A percentile compares a stretch with the other conserved stretches of the same genome.
Conservation (phyloP, 2,113 vertebrate species). For the Oxygymnocypris stewartii region DNA sequence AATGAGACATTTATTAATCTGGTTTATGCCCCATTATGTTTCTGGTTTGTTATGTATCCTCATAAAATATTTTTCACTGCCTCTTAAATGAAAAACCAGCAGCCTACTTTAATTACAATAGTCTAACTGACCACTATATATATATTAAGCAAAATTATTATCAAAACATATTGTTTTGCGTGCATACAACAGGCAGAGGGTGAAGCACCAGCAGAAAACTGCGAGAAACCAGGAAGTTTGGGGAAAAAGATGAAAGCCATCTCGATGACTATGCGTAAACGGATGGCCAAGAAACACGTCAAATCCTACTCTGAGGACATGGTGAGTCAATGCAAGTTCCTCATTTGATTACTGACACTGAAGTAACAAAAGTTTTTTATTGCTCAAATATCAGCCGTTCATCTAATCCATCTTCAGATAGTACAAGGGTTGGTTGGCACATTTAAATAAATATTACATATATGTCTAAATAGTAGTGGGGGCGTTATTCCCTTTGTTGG, state of each 20-base stretch:
- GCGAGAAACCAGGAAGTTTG: constrained; percentile 82
- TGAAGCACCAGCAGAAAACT: constrained; percentile 71
- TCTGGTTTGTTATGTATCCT: not conserved
- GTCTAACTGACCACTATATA: constrained; percentile 1
- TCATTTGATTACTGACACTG: not conserved
- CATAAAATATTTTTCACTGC: not conserved
- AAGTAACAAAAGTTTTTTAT: not conserved
- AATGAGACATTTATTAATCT: not conserved
- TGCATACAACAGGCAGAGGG: constrained; percentile 73
- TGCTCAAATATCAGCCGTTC: not conserved
- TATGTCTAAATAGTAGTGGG: not conserved
- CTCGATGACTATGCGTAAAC: constrained; percentile 92
- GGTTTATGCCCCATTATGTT: not conserved
- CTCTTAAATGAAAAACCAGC: not conserved
- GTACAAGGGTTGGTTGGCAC: not conserved
- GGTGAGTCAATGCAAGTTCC: constrained; percentile 71
- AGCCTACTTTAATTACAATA: not conserved
- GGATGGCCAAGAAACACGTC: constrained; percentile 86
- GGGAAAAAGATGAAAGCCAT: constrained; percentile 94
- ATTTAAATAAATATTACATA: not conserved
- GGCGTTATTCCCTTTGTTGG: not conserved
- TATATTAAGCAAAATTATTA: not conserved
- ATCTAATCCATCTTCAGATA: not conserved
- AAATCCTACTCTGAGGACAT: constrained; percentile 86
- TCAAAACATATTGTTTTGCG: constrained; percentile 24